Evolutionary conservation across 2,888 invertebrate genomes (phyloP).

Genomic region (Pelosia muscerda): DNA sequence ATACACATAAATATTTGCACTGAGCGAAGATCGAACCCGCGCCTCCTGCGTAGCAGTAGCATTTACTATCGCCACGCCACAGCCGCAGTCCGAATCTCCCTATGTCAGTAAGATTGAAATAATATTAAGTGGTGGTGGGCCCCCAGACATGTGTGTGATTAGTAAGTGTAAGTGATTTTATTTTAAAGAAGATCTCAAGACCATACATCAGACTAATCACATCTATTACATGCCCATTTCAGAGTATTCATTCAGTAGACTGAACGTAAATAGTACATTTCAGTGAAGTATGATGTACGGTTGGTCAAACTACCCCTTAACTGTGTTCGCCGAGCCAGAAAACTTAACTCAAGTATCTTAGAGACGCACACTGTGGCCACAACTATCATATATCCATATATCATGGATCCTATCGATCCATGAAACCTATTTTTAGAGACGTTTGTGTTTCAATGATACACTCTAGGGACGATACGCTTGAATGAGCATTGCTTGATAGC

Average conservation of each 20-base stretch:
- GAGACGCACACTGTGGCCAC: neutral
- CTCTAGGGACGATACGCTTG: neutral
- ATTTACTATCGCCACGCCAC: too few relatives aligned
- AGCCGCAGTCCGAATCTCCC: too few relatives aligned
- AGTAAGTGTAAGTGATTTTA: neutral
- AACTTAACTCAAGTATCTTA: neutral
- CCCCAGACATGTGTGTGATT: too few relatives aligned
- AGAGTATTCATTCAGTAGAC: neutral
- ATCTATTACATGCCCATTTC: neutral
- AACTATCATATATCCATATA: neutral
- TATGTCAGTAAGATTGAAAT: too few relatives aligned
- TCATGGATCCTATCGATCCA: neutral
- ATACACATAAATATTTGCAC: too few relatives aligned
- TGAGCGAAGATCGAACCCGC: too few relatives aligned
- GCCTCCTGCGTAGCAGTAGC: too few relatives aligned
- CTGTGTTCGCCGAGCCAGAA: constrained; percentile 18
- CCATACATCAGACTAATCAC: neutral
- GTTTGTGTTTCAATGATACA: neutral
- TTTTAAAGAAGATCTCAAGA: neutral
- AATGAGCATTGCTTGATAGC: neutral
- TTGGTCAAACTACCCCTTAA: neutral
- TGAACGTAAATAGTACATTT: neutral
- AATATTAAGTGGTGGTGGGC: too few relatives aligned
- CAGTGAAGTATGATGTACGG: constrained; percentile 3
- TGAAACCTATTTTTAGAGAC: neutral